Evolutionary conservation across 2,797 vertebrate genomes (phyloP), one percentile per base, ranked within the genome.

Genomic region (Rhinichthys osculus): DNA sequence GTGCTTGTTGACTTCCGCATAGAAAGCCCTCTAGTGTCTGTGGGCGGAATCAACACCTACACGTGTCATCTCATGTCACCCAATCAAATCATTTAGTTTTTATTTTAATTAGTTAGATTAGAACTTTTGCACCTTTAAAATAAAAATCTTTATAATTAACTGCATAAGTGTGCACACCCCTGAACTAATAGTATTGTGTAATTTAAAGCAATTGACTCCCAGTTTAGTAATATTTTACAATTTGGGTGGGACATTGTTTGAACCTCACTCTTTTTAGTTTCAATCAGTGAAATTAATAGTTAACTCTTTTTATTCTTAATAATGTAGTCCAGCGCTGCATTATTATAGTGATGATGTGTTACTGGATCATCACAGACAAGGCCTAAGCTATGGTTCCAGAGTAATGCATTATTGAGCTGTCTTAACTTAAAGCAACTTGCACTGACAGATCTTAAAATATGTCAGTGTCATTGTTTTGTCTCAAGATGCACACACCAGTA

Each of bases 1-100:
- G 21, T 52, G 40, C 62, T 78, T 40, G 4, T 72, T 83, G 59
- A 76, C 81, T 88, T 90, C 85, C 89, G 81, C 72, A 73, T 83
- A 84, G 42, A 78, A n/a, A 54, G 84, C 84, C 87, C 72, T 64
- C 86, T 44, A 44, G 81, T 30, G 84, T 69, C 47, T 1, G 69
- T 17, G 23, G 21, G 23, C 4, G 8, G 50, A 72, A 73, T 1
- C n/a, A 30, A 30, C n/a, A 42, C 33, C 35, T 42, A 38, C 13
- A 35, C 74, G 57, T 76, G 76, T 77, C 74, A n/a, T 35, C 57
- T 16, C 23, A 42, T 47, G 17, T 19, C n/a, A n/a, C 21, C 7
- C 44, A 50, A 50, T 30, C 27, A 33, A 33, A 21, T 52, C 50
- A 14, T 4, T 35, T 74, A 1, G 9, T 52, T 73, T 73, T 30